phyloP scores from a whole-genome alignment of 2,888 invertebrate genomes.

The Epistrophella euchroma region DNA sequence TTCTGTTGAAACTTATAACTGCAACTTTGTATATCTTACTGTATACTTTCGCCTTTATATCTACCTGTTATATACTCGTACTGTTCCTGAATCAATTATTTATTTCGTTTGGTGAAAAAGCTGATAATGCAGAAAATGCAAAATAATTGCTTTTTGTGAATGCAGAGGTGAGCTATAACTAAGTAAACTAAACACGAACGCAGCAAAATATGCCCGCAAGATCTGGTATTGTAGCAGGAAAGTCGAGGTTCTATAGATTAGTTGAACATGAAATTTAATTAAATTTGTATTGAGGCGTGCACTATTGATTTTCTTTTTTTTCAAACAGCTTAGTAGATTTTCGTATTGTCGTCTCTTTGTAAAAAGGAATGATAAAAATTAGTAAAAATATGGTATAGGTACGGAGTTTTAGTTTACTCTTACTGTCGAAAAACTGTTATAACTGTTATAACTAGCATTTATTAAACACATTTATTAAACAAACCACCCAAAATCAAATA shows the following conservation, averaged over 20 bases:
- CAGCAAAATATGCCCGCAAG: background rate
- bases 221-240: background rate
- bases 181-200: background rate
- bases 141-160: slow-evolving; percentile 35
- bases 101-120: slow-evolving; percentile 11
- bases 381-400: no score
- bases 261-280: background rate
- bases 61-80: no score
- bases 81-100: slow-evolving; percentile 7
- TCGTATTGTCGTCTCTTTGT: background rate
- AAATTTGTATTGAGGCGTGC: background rate
- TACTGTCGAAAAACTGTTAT: no score
- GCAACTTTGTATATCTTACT: background rate
- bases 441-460: no score
- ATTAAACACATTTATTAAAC: no score
- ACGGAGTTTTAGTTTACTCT: no score
- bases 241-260: background rate
- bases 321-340: background rate
- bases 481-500: no score
- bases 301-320: background rate
- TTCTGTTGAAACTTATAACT: background rate
- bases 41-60: background rate
- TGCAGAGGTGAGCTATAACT: background rate
- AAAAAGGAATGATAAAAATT: background rate
- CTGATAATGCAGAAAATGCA: slow-evolving; percentile 23